These are phyloP conservation scores for Microctonus brassicae DNA, from an alignment of 2,888 invertebrate species.

Conservation along the genomic window DNA sequence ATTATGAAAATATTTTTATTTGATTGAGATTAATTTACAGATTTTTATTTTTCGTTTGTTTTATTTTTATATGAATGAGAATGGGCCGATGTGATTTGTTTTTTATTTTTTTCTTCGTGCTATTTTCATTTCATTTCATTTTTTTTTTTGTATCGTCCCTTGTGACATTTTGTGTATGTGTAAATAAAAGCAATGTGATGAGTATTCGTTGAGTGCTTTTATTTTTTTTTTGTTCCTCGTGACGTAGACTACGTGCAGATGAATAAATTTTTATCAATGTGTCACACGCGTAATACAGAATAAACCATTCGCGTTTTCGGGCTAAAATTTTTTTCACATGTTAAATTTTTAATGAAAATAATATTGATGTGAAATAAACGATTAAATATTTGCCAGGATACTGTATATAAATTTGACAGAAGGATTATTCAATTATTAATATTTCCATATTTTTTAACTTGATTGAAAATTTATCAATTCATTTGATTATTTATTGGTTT, in stretches of 20 bases:
- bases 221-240: not conserved
- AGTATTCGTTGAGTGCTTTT: not conserved
- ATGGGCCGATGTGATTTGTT: not conserved
- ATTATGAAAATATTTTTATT: too few species aligned
- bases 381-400: not conserved
- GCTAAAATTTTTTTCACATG: not conserved
- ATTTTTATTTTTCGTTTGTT: too few species aligned
- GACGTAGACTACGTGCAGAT: not conserved
- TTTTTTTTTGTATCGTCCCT: not conserved
- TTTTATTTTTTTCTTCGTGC: not conserved
- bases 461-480: not conserved
- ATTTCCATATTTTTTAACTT: not conserved
- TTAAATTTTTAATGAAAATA: not conserved
- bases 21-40: too few species aligned
- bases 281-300: not conserved
- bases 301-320: not conserved
- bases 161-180: not conserved
- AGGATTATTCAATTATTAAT: not conserved
- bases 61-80: not conserved
- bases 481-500: too few species aligned
- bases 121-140: not conserved
- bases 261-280: not conserved
- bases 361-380: not conserved
- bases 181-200: not conserved
- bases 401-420: not conserved